Conservation (phyloP, 2,888 invertebrate species). For the Mesorhabditis belari region DNA sequence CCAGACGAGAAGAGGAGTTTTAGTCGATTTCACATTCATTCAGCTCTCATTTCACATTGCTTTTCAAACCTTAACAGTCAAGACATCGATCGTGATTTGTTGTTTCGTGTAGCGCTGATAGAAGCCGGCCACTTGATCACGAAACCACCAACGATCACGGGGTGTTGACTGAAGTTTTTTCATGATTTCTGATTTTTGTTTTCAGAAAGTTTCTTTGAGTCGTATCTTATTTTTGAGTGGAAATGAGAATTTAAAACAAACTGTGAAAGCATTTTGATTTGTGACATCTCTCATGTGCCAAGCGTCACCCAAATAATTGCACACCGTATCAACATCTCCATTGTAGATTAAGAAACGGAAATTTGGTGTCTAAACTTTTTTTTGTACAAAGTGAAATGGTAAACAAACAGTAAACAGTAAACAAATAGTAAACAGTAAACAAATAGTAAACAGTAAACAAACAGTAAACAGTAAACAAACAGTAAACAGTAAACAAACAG, state of each 20-base stretch:
- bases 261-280: conserved; percentile 7
- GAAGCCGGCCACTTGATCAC: conserved; percentile 38
- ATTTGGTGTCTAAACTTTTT: conserved; percentile 14
- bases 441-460: background rate
- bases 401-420: background rate
- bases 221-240: background rate
- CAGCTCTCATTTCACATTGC: too few species aligned
- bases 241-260: background rate
- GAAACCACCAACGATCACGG: conserved; percentile 27
- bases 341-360: conserved; percentile 46
- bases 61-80: conserved; percentile 34
- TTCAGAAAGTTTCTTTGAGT: background rate
- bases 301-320: conserved; percentile 45
- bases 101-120: conserved; percentile 26
- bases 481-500: too few species aligned
- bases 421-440: background rate
- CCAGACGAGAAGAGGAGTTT: too few species aligned
- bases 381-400: background rate
- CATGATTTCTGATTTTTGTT: background rate
- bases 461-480: too few species aligned
- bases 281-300: conserved; percentile 41
- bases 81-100: conserved; percentile 31
- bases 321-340: conserved; percentile 43
- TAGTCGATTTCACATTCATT: too few species aligned
- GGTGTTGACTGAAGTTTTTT: conserved; percentile 10